These are phyloP conservation scores for Manis pentadactyla DNA, from an alignment of 2,797 vertebrate genomes.

Conservation along the genomic window DNA sequence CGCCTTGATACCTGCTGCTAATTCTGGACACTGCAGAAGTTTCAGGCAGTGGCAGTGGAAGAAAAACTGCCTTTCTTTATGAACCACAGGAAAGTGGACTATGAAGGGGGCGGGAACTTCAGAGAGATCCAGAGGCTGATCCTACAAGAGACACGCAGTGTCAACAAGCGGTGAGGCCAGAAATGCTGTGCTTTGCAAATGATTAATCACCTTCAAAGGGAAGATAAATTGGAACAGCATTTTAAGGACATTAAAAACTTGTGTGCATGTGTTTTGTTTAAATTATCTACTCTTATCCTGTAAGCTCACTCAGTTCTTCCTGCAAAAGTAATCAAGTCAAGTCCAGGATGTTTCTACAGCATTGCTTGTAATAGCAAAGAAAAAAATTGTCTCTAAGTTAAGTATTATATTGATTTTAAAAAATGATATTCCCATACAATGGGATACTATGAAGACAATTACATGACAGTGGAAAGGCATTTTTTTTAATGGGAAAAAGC, in stretches of 20 bases:
- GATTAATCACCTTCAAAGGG: neutral
- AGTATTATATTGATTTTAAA: conserved; percentile 3
- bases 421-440: neutral
- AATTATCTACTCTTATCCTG: neutral
- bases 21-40: neutral
- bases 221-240: neutral
- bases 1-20: neutral
- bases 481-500: neutral
- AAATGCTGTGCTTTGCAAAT: neutral
- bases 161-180: neutral
- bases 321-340: neutral
- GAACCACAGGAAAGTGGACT: neutral
- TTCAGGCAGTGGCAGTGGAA: neutral
- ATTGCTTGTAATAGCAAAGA: conserved; percentile 13
- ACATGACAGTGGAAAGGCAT: neutral
- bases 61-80: neutral
- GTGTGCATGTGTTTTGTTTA: neutral
- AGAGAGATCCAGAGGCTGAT: neutral
- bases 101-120: rapidly evolving
- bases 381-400: neutral
- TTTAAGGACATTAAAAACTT: neutral
- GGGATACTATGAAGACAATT: neutral
- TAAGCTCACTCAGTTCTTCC: neutral
- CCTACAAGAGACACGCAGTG: neutral
- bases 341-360: neutral